A percentile compares a stretch with the other conserved stretches of the same genome.
These are phyloP conservation scores for Boulengeromyrus knoepffleri DNA, from an alignment of 2,113 vertebrate species.

Conservation along the genomic window DNA sequence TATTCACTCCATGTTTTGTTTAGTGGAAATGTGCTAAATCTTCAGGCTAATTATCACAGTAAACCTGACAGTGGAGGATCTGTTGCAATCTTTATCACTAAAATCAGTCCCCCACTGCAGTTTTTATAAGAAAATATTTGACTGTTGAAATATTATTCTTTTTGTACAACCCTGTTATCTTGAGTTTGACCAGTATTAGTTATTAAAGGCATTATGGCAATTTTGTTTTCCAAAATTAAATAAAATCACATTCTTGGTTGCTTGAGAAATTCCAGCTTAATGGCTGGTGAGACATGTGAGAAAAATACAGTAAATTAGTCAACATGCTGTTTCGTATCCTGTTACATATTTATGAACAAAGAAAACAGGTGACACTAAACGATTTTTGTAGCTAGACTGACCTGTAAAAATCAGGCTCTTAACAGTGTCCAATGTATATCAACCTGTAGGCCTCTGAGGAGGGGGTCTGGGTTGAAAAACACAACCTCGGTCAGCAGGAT, in stretches of 20 bases:
- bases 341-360: background rate
- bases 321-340: background rate
- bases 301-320: background rate
- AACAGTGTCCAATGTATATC: constrained; percentile 93
- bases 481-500: constrained; percentile 74
- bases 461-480: constrained; percentile 97
- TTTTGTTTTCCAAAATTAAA: background rate
- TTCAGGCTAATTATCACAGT: background rate
- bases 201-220: background rate
- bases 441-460: constrained; percentile 96
- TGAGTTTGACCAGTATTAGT: background rate
- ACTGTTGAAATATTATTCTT: background rate
- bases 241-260: background rate
- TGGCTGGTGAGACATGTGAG: too few species aligned
- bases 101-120: background rate
- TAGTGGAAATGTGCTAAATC: background rate
- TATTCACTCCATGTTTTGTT: background rate
- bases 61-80: background rate
- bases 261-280: background rate
- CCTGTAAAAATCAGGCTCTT: constrained; percentile 38
- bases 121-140: background rate
- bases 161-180: background rate
- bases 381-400: background rate
- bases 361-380: background rate
- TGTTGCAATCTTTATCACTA: background rate